Base-by-base conservation (phyloP, 2,888 invertebrate genomes). In the Lithophane semibrunnea region DNA sequence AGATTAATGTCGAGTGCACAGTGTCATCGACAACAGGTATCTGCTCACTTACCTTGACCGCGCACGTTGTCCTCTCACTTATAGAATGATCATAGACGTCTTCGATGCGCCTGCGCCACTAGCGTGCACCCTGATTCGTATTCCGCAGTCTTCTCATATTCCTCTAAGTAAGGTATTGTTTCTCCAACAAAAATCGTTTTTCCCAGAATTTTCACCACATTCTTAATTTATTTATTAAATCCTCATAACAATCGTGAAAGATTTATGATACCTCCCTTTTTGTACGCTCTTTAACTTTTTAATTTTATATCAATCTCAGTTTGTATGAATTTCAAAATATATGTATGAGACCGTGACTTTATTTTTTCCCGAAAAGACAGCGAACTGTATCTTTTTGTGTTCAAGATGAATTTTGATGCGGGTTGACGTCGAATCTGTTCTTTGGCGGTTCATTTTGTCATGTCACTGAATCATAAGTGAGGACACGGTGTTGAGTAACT, bases 21-120 rank as follows among this genome's bases (percentile, higher is more conserved):
- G 93, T 94, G 93, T 94, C 94, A 94, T 93, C 93, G 92, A 88
- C 91, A 91, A 91, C 93, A 91, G 91, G 93, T 92, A 92, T 91
- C 90, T 91, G 92, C 94, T 94, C 92, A 94, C 94, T 96, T 92
- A 93, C 95, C 96, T 96, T 96, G 96, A 96, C 96, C 95, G 95
- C 93, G 92, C 94, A 88, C 91, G 91, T 92, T 94, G 94, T 94
- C 95, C 95, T 94, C 95, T 95, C 95, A 94, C 95, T 94, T 91
- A 91, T 90, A 91, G 91, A 90, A 90, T 89, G 92, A 92, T 92
- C 90, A 92, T 92, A 90, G 92, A 90, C 87, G 86, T 91, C 90
- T 91, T 88, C 88, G 89, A 89, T 89, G 88, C 88, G 88, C 89
- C 84, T 77, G 88, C 77, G 86, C 86, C 83, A 84, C 78, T 87